These are phyloP conservation scores for Alfaro cultratus DNA, from an alignment of 2,797 vertebrate genomes.

Conservation along the genomic window DNA sequence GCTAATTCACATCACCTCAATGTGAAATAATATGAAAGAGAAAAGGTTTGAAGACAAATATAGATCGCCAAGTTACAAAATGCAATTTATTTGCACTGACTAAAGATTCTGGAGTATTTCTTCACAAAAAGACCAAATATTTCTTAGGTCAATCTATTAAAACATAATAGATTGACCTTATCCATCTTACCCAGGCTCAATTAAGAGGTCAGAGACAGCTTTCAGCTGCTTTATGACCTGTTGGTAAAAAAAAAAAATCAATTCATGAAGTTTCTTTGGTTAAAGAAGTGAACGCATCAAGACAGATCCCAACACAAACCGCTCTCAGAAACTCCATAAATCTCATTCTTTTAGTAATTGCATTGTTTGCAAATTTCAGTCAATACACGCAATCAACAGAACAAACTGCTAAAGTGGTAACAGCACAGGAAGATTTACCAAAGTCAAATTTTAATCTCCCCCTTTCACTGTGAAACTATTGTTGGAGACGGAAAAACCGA, in stretches of 20 bases:
- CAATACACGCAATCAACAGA: slow-evolving; percentile 28
- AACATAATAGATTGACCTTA: background rate
- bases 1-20: slow-evolving; percentile 1
- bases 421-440: background rate
- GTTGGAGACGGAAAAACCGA: background rate
- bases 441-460: slow-evolving; percentile 18
- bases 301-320: background rate
- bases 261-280: background rate
- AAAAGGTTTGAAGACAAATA: background rate
- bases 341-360: slow-evolving; percentile 22
- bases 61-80: background rate
- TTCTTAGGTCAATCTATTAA: background rate
- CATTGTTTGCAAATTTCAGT: slow-evolving; percentile 14
- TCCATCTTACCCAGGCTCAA: background rate
- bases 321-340: slow-evolving; percentile 3
- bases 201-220: background rate
- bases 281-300: background rate
- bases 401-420: slow-evolving; percentile 6
- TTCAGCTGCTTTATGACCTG: background rate
- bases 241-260: background rate
- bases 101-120: background rate
- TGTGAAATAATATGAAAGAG: background rate
- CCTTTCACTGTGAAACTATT: background rate
- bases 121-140: background rate
- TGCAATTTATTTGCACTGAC: background rate